Evolutionary conservation across 2,113 vertebrate species (phyloP), one percentile per base, ranked within the genome.

Genomic region (Periophthalmodon schlosseri): DNA sequence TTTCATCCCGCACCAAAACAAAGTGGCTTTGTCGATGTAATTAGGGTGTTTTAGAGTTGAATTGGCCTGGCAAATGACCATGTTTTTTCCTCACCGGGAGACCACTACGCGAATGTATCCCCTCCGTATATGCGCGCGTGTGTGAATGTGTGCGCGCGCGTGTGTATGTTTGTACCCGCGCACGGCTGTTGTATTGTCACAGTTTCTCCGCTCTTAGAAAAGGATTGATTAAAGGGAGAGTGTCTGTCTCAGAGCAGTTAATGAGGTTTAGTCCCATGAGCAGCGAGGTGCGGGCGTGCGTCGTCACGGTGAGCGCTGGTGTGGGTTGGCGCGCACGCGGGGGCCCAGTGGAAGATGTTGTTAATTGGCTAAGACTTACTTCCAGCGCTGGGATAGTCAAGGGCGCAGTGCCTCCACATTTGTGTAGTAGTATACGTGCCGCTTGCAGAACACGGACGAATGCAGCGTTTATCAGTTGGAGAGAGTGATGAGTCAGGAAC

Each of bases 181-280:
- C 34, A 66, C 21, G 74, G 70, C 75, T 61, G 75, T 82, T 86
- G 85, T 85, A 91, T 91, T 92, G 90, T 91, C 90, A 89, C 76
- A 68, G 71, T 84, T 84, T 78, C 81, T 90, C 78, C 60, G 77
- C 87, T 91, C 90, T 92, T 88, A 91, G 90, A 91, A 92, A 92
- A 92, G 88, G 87, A 91, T 91, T 92, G 91, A 92, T 92, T 92
- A 92, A 92, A 92, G 90, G 88, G 90, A 91, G 87, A 90, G 91
- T 89, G 86, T 90, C 88, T 91, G 90, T 91, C 91, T 92, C 90
- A 88, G 87, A 91, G 91, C 89, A 91, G 90, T 92, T 92, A 92
- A 92, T 92, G 91, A 92, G 91, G 90, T 92, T 92, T 89, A 84
- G 89, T 91, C 91, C 91, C 91, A 87, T 87, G 91, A 92, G 91